These are phyloP conservation scores for Lycopodina hypogea DNA, from an alignment of 37 sponge, comb jelly and placozoan genomes.

Conservation along the genomic window DNA sequence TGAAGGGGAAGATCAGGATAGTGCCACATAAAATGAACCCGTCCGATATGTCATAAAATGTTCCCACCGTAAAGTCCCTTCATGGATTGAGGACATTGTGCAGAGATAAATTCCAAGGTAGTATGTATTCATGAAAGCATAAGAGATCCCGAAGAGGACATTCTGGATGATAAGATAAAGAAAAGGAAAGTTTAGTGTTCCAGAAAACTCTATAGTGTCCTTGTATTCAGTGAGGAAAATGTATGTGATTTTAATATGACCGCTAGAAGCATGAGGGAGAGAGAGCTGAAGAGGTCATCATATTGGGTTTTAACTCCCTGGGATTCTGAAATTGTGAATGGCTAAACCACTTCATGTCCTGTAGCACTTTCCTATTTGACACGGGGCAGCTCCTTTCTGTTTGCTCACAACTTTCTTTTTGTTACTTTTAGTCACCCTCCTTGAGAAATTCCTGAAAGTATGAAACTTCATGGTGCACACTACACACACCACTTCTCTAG, in stretches of 20 bases:
- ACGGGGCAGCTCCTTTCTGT: no score
- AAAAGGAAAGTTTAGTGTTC: background rate
- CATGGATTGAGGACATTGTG: conserved; percentile 7
- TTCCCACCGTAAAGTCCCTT: background rate
- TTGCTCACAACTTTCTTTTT: no score
- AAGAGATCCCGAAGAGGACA: background rate
- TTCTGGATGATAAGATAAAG: background rate
- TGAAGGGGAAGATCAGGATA: background rate
- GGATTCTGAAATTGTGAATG: no score
- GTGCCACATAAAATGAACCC: background rate
- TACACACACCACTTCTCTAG: no score
- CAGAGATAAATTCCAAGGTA: conserved; percentile 3
- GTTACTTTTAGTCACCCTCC: no score
- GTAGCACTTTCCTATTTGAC: no score
- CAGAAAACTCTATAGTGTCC: background rate
- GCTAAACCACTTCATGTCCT: no score
- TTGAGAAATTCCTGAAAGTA: no score
- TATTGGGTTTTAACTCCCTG: no score
- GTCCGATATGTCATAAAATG: background rate
- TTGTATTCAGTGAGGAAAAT: background rate
- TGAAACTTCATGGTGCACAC: no score
- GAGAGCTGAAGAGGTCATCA: no score
- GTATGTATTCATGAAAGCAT: background rate
- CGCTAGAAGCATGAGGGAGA: background rate
- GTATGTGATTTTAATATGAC: background rate